Conservation (phyloP, 2,113 vertebrate genomes). For the Limnothrissa miodon region DNA sequence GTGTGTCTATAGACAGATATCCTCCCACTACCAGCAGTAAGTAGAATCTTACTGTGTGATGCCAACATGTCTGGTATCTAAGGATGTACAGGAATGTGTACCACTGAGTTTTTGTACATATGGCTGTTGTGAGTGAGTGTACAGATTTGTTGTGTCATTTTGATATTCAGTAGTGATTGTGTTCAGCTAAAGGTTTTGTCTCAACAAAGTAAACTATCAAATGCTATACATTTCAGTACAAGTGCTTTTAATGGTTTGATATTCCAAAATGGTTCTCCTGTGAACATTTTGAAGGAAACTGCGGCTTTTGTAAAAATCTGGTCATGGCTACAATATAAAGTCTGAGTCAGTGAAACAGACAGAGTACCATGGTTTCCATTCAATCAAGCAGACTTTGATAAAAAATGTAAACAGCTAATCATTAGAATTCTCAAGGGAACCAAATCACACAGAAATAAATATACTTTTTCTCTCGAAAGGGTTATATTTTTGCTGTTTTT, state of each 20-base stretch:
- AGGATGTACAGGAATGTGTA: not conserved
- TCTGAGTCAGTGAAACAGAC: not conserved
- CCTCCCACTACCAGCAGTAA: not conserved
- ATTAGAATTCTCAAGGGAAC: not conserved
- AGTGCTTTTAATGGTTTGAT: slow-evolving; percentile 3
- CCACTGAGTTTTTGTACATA: slow-evolving; percentile 2
- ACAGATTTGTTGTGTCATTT: slow-evolving; percentile 5
- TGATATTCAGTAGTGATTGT: slow-evolving; percentile 9
- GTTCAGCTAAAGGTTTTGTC: not conserved
- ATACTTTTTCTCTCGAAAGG: not conserved
- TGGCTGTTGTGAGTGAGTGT: slow-evolving; percentile 13
- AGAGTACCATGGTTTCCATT: not conserved
- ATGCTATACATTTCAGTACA: not conserved
- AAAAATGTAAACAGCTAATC: not conserved
- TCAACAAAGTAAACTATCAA: not conserved
- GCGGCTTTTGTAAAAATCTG: not conserved
- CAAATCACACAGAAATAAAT: not conserved
- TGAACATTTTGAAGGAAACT: not conserved
- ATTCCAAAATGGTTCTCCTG: not conserved
- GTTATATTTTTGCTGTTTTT: not conserved
- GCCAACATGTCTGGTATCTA: slow-evolving; percentile 7
- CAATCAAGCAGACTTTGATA: not conserved
- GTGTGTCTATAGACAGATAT: not conserved
- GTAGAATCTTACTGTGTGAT: not conserved
- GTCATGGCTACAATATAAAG: not conserved